Base-by-base conservation (phyloP, 2,797 vertebrate genomes). In the Urosaurus nigricauda region DNA sequence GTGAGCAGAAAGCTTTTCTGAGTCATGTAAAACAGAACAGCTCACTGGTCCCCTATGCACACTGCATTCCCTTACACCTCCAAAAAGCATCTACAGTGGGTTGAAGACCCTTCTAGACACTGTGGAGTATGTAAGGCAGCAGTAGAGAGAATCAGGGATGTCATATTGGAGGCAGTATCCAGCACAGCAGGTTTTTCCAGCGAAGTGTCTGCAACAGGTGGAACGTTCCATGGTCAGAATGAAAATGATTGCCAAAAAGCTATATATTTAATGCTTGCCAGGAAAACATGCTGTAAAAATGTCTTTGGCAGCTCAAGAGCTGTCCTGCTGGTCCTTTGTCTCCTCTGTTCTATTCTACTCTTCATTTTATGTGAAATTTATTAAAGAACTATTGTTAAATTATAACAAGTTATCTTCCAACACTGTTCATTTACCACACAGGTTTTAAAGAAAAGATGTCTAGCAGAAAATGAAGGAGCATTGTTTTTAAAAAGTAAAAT, bases 201-300 rank as follows among this genome's bases (percentile, higher is more conserved):
- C 26, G 24, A 83, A 51, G 56, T 3, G 29, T 74, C 83, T 63
- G 32, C 35, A 82, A 35, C 70, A 82, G 56, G 65, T 80, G 87
- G 78, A 85, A 79, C 26, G 19, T 63, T 80, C 73, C 37, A 79
- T 13, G 13, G 63, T 17, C 35, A 51, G 82, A 89, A 73, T 47
- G 32, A 83, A 88, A 53, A 83, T 79, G 75, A 37, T 14, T 56
- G 35, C 65, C 65, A 16, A 29, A 26, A 32, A 47, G 5, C 37
- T 35, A 73, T 51, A 37, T 9, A 65, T 77, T 85, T 87, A 74
- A 63, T 63, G 53, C 29, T 70, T 87, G 70, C 79, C 86, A 87
- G 86, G 86, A 82, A 74, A 24, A 75, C 14, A 6, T 71, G 12
- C 53, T 51, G 29, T n/a, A 74, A 63, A 73, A 71, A 82, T 63